Conservation (phyloP, 2,888 invertebrate genomes). For the Dynastes grantii region DNA sequence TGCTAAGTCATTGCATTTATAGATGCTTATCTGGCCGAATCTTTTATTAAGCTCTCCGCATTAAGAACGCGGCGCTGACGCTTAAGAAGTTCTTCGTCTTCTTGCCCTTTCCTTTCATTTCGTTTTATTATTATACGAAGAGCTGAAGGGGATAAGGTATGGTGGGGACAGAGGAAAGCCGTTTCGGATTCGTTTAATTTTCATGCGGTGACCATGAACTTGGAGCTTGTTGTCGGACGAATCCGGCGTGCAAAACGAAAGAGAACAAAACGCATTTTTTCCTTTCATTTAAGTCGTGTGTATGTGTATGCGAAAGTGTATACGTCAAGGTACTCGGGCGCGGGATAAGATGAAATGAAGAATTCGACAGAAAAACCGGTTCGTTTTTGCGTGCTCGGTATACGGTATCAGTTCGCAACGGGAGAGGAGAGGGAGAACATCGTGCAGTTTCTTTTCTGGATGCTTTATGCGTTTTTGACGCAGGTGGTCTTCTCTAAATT, state of each 20-base stretch:
- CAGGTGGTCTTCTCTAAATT: conserved; percentile 43
- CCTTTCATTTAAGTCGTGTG: conserved; percentile 20
- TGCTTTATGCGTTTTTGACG: conserved; percentile 37
- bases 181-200: conserved; percentile 39
- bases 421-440: not conserved
- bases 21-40: conserved; percentile 41
- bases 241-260: conserved; percentile 19
- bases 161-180: not conserved
- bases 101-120: conserved; percentile 5
- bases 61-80: conserved; percentile 28
- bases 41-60: conserved; percentile 37
- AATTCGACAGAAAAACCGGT: conserved; percentile 51
- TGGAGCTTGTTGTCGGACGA: conserved; percentile 36
- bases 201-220: conserved; percentile 41
- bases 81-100: conserved; percentile 32
- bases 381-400: conserved; percentile 43
- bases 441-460: conserved; percentile 30
- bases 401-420: not conserved
- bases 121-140: not conserved
- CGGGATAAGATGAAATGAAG: conserved; percentile 2
- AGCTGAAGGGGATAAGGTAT: too few species aligned
- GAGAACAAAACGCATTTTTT: conserved; percentile 25
- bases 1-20: conserved; percentile 45
- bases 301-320: conserved; percentile 2
- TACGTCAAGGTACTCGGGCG: not conserved